Conservation (phyloP, 2,888 invertebrate genomes). For the Cabera pusaria region DNA sequence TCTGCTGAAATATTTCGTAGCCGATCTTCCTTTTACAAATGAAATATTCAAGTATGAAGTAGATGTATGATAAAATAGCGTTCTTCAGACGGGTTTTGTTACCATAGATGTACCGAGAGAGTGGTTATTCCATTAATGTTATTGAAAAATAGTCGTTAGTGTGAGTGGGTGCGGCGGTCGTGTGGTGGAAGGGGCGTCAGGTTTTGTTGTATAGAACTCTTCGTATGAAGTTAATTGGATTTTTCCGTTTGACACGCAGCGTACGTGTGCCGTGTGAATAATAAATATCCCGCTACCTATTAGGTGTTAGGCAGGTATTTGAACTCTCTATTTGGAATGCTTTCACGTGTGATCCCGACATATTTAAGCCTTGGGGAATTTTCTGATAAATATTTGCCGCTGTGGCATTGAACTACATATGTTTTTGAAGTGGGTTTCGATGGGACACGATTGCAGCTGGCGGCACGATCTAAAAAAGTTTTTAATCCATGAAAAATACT, state of each 20-base stretch:
- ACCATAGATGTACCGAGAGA: slow-evolving; percentile 44
- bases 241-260: slow-evolving; percentile 73
- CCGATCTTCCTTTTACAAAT: slow-evolving; percentile 29
- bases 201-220: slow-evolving; percentile 60
- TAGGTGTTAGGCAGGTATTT: slow-evolving; percentile 44
- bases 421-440: no score
- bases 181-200: slow-evolving; percentile 41
- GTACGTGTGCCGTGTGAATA: slow-evolving; percentile 71
- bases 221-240: slow-evolving; percentile 78
- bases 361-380: slow-evolving; percentile 15
- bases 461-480: no score
- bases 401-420: no score
- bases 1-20: slow-evolving; percentile 25
- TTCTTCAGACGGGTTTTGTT: slow-evolving; percentile 33
- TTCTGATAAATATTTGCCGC: background rate
- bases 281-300: slow-evolving; percentile 60
- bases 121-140: slow-evolving; percentile 64
- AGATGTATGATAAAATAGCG: slow-evolving; percentile 32
- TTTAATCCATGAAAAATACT: no score
- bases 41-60: slow-evolving; percentile 37
- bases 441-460: no score
- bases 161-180: slow-evolving; percentile 48
- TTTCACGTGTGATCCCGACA: slow-evolving; percentile 22
- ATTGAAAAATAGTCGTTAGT: slow-evolving; percentile 70
- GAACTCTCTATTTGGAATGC: slow-evolving; percentile 42